Conservation (phyloP, 2,888 invertebrate species). For the Pterobdella sp. region DNA sequence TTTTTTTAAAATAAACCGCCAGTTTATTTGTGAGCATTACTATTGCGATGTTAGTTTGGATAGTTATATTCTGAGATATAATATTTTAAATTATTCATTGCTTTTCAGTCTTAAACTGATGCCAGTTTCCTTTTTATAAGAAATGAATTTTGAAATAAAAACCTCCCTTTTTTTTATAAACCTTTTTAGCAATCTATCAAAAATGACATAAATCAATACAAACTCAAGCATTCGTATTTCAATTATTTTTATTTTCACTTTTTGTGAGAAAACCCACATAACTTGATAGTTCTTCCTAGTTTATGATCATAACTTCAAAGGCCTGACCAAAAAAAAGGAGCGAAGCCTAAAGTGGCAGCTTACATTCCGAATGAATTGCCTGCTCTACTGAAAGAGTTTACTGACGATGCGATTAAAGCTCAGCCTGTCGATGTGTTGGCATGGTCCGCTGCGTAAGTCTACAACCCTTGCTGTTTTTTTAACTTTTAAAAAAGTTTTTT, state of each 20-base stretch:
- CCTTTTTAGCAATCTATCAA: conserved; percentile 1
- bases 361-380: conserved; percentile 69
- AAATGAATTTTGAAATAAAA: too few relatives aligned
- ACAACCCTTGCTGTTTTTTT: neutral
- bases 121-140: too few relatives aligned
- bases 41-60: too few relatives aligned
- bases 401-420: conserved; percentile 81
- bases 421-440: conserved; percentile 76
- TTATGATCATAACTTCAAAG: neutral
- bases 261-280: too few relatives aligned
- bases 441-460: conserved; percentile 63
- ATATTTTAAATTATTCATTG: too few relatives aligned
- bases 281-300: too few relatives aligned
- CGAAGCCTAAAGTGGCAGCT: conserved; percentile 6
- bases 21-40: too few relatives aligned
- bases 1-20: neutral
- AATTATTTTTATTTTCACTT: too few relatives aligned
- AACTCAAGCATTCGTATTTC: too few relatives aligned
- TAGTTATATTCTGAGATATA: too few relatives aligned
- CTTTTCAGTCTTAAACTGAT: too few relatives aligned
- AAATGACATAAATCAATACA: neutral
- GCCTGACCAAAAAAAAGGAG: neutral
- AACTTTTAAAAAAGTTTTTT: neutral
- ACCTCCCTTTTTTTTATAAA: too few relatives aligned
- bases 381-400: conserved; percentile 72